Evolutionary conservation across 2,888 invertebrate genomes (phyloP), one percentile per base, ranked within the genome.

Genomic region (Psylliodes chrysocephalus): DNA sequence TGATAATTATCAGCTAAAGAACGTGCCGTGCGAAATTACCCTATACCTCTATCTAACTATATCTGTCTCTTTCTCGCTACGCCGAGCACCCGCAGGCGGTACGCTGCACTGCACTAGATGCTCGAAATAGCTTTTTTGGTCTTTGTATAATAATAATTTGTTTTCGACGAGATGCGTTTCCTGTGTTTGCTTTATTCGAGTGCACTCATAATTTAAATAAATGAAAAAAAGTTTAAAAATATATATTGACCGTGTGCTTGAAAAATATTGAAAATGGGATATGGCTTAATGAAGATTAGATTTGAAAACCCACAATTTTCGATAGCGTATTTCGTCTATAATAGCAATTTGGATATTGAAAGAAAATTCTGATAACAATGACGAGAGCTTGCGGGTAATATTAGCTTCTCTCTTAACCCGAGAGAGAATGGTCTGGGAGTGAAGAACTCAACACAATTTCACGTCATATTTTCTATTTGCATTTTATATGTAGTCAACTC

Each of bases 1-100:
- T 74, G 73, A 74, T 74, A 73, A 73, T 74, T 73, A 74, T 73
- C 73, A 73, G 67, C 67, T 71, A 72, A 71, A 73, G 73, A 73
- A 73, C 69, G 69, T 68, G 68, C 68, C 62, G 28, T 60, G 62
- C 60, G 59, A 66, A 66, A 68, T 68, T 68, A 61, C 68, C 66
- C 62, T 63, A 28, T 46, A 56, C 55, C 46, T 44, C 55, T 46
- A 30, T 17, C 33, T 35, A 18, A 25, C 30, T 56, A 33, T 56
- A 3, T 33, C 44, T 35, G 46, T 30, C 35, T 46, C 46, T 30
- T 12, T 56, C 40, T 33, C 46, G 30, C 28, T 12, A 33, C 33
- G n/a, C 19, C 14, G 8, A 12, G 18, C 15, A 33, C 12, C 38
- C 56, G 35, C 19, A 30, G 1, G 46, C 46, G 12, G 6, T 15